phyloP scores from a whole-genome alignment of 2,888 invertebrate species.

The Phragmatobia fuliginosa region DNA sequence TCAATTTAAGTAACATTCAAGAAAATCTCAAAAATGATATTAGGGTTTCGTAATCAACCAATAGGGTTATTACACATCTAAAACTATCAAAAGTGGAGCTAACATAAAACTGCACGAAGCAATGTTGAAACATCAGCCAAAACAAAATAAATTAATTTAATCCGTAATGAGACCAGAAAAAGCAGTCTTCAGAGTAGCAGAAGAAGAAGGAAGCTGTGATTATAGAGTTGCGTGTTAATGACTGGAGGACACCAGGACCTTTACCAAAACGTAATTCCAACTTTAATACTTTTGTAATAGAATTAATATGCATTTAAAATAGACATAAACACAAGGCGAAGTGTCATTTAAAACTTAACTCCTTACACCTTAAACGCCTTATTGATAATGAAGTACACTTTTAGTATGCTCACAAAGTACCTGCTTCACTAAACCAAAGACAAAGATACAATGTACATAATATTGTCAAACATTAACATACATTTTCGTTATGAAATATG shows the following conservation, averaged over 20 bases:
- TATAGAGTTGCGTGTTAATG: constrained; percentile 65
- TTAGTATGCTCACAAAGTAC: constrained; percentile 9
- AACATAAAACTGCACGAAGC: constrained; percentile 54
- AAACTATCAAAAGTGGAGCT: not conserved
- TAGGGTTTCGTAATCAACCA: not conserved
- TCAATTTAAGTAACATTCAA: not conserved
- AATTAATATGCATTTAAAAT: constrained; percentile 16
- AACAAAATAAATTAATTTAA: constrained; percentile 30
- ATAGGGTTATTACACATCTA: not conserved
- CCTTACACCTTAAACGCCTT: constrained; percentile 8
- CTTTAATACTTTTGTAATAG: constrained; percentile 42
- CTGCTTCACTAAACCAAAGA: constrained; percentile 45
- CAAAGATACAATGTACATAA: constrained; percentile 64
- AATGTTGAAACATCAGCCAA: constrained; percentile 62
- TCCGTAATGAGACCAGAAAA: constrained; percentile 51
- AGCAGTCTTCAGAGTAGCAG: constrained; percentile 65
- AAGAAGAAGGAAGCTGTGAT: constrained; percentile 71
- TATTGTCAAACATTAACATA: constrained; percentile 62
- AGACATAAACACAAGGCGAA: constrained; percentile 9
- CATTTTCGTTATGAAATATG: constrained; percentile 46
- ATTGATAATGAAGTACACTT: constrained; percentile 5
- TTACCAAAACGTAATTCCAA: constrained; percentile 49
- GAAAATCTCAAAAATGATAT: not conserved
- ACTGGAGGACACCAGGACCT: constrained; percentile 71
- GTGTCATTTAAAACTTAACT: not conserved